Base-by-base conservation (phyloP, 2,797 vertebrate genomes). In the Catostomus latipinnis region DNA sequence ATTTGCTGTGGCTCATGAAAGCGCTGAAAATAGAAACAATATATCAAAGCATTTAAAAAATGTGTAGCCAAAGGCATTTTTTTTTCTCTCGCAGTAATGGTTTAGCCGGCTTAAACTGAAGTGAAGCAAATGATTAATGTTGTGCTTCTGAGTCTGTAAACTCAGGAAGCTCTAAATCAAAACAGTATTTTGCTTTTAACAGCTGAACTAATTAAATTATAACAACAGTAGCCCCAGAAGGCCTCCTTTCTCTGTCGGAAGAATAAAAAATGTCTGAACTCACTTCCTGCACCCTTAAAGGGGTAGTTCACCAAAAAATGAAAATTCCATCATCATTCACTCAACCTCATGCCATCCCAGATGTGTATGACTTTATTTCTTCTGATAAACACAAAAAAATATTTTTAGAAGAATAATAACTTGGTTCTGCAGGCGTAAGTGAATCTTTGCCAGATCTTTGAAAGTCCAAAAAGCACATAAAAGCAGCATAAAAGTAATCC, bases 81-180 rank as follows among this genome's bases (percentile, higher is more conserved):
- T 85, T 87, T 83, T 9, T 83, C 86, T 86, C 81, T 87, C 72
- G 10, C 11, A 63, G 80, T 78, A 74, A 76, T 87, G 83, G 76
- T 81, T 88, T 52, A 81, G 74, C 54, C 6, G 67, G 48, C 52
- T 74, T 85, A 66, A 73, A 82, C 70, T 53, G 16, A 53, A 75
- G 22, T 61, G 5, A 71, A 54, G 43, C 58, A 77, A 84, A 83
- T 68, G 63, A 76, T 83, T 84, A 76, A 88, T 85, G 75, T 54
- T 80, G 74, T 76, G 78, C 34, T 69, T 86, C 84, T 85, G 45
- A 81, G 85, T 82, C 84, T 86, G 74, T 50, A 87, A 82, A 88
- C 79, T 86, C 86, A 89, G 86, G 88, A 91, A 90, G 88, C 81
- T n/a, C 80, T 89, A 86, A 90, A 87, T 86, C 82, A 80, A 84